Percentiles rank a stretch among this genome's conserved stretches.
Evolutionary conservation across 2,888 invertebrate genomes (phyloP).

Genomic region (Myathropa florea): DNA sequence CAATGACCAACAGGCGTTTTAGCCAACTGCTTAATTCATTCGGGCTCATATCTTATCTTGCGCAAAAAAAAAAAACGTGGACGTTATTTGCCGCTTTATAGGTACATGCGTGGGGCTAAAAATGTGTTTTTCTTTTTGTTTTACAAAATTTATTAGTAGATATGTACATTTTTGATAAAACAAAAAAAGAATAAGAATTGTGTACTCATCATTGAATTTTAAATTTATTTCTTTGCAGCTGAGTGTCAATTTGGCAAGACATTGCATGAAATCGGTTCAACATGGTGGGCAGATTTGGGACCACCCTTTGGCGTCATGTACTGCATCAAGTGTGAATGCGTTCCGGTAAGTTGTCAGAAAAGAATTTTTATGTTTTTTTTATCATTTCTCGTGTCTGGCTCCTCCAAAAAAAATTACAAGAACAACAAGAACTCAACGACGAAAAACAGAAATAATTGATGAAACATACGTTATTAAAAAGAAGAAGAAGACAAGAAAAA

Average conservation of each 20-base stretch:
- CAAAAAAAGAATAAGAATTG: background rate
- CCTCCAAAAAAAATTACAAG: background rate
- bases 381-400: constrained; percentile 26
- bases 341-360: constrained; percentile 88
- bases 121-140: background rate
- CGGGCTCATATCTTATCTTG: constrained; percentile 37
- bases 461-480: constrained; percentile 9
- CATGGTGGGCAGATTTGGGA: constrained; percentile 96
- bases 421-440: background rate
- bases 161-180: background rate
- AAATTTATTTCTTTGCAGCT: constrained; percentile 80
- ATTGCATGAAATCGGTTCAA: constrained; percentile 92
- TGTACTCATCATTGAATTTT: background rate
- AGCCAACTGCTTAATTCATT: constrained; percentile 11
- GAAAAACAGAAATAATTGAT: constrained; percentile 14
- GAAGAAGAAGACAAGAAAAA: constrained; percentile 21
- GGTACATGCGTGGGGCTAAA: background rate
- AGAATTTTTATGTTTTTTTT: constrained; percentile 7
- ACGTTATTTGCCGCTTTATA: background rate
- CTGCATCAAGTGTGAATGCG: constrained; percentile 97
- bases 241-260: constrained; percentile 96
- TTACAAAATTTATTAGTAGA: background rate
- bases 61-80: background rate
- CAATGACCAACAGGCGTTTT: constrained; percentile 31
- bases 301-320: constrained; percentile 96